Base-by-base conservation (phyloP, 1,140 invertebrate genomes). In the Reticulitermes speratus region DNA sequence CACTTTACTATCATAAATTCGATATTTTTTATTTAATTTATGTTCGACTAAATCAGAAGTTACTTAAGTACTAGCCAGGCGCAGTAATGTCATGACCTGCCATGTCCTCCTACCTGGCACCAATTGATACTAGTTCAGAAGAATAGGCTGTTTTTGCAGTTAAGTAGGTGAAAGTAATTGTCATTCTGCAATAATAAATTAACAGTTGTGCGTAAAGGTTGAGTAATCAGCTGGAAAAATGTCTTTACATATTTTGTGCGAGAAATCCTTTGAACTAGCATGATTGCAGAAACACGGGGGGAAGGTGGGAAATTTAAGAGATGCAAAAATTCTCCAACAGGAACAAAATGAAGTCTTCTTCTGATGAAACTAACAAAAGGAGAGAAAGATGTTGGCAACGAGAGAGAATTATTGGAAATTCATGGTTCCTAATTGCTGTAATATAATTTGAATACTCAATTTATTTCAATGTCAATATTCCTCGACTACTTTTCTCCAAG, bases 371-470 rank as follows among this genome's bases (percentile, higher is more conserved):
- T 75, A 55, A 55, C 52, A 75, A 30, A 30, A 30, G 14, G 65
- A 75, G 19, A 55, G 19, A 75, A 75, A 75, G 65, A 75, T 2
- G 65, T 75, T 30, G n/a, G 9, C n/a, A 30, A 30, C 65, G 9
- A 30, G 65, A 30, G 7, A 30, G n/a, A 30, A 30, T 75, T 75
- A 75, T 30, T n/a, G 65, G 65, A 30, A 75, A 75, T 75, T 75
- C 65, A 30, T 75, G 65, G 11, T 6, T 75, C 65, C n/a, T 75
- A 75, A 30, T 75, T 75, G 14, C 65, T n/a, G 65, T 25, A 75
- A 75, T 30, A 75, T 30, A n/a, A 75, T 75, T 75, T 75, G n/a
- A 75, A 30, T n/a, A 75, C 65, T 75, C n/a, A 75, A 75, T 75
- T 75, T 75, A 75, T 30, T 75, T 30, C 2, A 30, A 30, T 14